Percentiles rank a stretch among this genome's conserved stretches.
Conservation (phyloP, 2,797 vertebrate species). For the Paguma larvata region DNA sequence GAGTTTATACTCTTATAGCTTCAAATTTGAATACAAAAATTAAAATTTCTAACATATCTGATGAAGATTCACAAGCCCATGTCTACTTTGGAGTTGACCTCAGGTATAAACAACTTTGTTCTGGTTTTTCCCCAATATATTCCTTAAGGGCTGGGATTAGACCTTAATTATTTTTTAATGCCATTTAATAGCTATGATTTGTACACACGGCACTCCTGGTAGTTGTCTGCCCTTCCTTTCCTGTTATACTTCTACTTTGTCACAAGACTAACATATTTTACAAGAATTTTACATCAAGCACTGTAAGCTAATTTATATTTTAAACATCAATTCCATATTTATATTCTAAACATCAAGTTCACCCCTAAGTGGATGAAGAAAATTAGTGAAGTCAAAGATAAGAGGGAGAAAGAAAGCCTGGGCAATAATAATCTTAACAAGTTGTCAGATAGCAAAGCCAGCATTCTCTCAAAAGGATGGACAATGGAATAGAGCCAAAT, state of each 20-base stretch:
- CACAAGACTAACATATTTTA: neutral
- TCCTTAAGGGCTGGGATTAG: neutral
- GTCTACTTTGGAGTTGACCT: conserved; percentile 23
- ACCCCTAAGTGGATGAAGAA: neutral
- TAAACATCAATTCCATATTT: neutral
- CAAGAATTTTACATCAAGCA: neutral
- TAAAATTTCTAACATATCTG: conserved; percentile 63
- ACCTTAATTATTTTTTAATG: neutral
- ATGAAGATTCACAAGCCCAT: conserved; percentile 64
- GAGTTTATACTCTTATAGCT: conserved; percentile 69
- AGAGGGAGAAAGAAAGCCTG: neutral
- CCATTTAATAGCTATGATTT: neutral
- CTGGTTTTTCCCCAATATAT: neutral
- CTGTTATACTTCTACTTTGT: neutral
- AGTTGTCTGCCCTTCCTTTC: neutral
- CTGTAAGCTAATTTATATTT: neutral
- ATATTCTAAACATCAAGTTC: neutral
- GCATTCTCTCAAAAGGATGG: neutral
- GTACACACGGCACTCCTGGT: neutral
- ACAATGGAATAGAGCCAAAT: neutral
- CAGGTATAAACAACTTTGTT: conserved; percentile 66
- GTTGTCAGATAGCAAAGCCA: neutral
- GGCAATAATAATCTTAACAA: neutral
- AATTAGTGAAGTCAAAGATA: neutral
- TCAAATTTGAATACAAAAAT: conserved; percentile 77